Evolutionary conservation across 2,797 vertebrate species (phyloP).

Genomic region (Zonotrichia albicollis): DNA sequence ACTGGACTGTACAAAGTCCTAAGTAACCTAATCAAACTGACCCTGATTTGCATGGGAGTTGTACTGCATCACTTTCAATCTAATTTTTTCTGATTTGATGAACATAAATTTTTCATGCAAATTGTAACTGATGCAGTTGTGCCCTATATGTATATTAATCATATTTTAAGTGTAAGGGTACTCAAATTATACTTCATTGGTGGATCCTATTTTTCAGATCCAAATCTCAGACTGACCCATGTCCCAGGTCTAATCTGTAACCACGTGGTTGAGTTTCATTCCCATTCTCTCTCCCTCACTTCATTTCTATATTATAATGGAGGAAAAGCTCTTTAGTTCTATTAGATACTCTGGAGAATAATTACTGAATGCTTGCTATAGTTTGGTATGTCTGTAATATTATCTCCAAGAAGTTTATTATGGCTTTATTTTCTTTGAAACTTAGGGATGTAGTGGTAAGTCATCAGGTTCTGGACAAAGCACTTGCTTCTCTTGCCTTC

Average conservation of each 20-base stretch:
- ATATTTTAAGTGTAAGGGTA: neutral
- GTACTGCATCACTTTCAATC: neutral
- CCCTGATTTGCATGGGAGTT: neutral
- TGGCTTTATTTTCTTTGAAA: neutral
- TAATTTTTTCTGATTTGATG: neutral
- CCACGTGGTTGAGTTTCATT: neutral
- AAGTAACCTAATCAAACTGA: neutral
- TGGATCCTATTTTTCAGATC: neutral
- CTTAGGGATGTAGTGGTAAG: neutral
- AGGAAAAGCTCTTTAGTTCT: neutral
- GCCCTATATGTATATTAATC: neutral
- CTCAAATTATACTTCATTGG: neutral
- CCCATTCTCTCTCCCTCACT: neutral
- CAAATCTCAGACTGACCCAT: neutral
- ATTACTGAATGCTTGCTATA: neutral
- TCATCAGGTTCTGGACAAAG: neutral
- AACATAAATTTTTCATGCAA: neutral
- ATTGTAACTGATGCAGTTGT: neutral
- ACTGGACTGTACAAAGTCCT: neutral
- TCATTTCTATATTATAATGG: neutral
- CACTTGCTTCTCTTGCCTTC: neutral
- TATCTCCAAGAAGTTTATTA: neutral
- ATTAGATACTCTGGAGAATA: neutral
- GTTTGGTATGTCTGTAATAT: neutral
- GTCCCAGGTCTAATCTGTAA: neutral